phyloP scores from a whole-genome alignment of 1,140 invertebrate species.

The Drosophila busckii region DNA sequence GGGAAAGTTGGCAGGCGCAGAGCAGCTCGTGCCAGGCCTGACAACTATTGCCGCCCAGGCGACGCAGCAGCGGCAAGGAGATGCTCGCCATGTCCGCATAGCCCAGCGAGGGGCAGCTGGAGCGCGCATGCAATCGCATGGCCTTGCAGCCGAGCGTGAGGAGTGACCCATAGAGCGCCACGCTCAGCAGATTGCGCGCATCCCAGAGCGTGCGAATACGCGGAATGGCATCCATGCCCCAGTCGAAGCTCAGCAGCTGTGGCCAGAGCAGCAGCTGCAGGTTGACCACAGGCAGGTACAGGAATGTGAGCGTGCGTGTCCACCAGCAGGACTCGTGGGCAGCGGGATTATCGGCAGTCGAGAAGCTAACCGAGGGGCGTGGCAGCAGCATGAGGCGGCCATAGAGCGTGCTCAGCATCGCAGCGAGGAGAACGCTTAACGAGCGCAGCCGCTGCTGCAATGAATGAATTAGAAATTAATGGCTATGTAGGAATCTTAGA shows the following conservation, averaged over 20 bases:
- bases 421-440: constrained; percentile 81
- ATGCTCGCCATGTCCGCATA: constrained; percentile 42
- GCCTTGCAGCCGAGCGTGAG: constrained; percentile 78
- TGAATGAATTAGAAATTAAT: background rate
- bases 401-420: constrained; percentile 82
- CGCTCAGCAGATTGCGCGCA: constrained; percentile 85
- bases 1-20: constrained; percentile 33
- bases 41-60: constrained; percentile 41
- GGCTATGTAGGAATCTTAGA: too few relatives aligned
- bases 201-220: constrained; percentile 86
- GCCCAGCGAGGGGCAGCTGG: constrained; percentile 12
- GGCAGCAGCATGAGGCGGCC: constrained; percentile 83
- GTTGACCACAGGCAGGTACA: constrained; percentile 92
- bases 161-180: constrained; percentile 85
- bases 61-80: constrained; percentile 37
- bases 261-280: constrained; percentile 90
- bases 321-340: constrained; percentile 86
- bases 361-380: constrained; percentile 85
- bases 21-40: constrained; percentile 32
- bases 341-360: constrained; percentile 93
- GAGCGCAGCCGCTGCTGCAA: constrained; percentile 85
- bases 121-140: background rate
- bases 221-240: constrained; percentile 96
- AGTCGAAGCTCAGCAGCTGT: constrained; percentile 92
- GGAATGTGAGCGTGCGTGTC: constrained; percentile 89